phyloP scores from a whole-genome alignment of 2,797 vertebrate genomes.

The Sebastes elongatus region DNA sequence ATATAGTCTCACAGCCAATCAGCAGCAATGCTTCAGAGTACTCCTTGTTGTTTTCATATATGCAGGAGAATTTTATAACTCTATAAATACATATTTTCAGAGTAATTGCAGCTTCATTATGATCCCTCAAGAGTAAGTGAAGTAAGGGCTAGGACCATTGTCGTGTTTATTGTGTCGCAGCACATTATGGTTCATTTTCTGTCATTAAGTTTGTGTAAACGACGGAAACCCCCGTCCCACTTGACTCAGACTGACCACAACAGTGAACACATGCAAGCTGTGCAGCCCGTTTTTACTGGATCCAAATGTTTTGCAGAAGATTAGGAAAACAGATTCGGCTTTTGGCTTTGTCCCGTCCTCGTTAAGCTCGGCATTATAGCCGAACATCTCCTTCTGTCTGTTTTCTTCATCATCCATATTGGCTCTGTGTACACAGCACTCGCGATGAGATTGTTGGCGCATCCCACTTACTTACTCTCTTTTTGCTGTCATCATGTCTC shows the following conservation, averaged over 20 bases:
- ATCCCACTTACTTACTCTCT: slow-evolving; percentile 13
- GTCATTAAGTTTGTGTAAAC: slow-evolving; percentile 71
- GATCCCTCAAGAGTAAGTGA: slow-evolving; percentile 12
- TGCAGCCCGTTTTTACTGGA: slow-evolving; percentile 20
- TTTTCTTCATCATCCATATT: slow-evolving; percentile 62
- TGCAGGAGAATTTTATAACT: neutral
- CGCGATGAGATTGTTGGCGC: slow-evolving; percentile 38
- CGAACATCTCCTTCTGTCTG: slow-evolving; percentile 60
- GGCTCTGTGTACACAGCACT: slow-evolving; percentile 30
- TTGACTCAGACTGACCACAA: slow-evolving; percentile 31
- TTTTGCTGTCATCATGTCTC: slow-evolving; percentile 9
- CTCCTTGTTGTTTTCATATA: neutral
- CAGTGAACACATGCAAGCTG: slow-evolving; percentile 32
- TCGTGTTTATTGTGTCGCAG: slow-evolving; percentile 63
- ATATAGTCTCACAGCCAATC: neutral
- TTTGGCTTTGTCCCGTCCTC: slow-evolving; percentile 57
- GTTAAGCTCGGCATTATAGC: slow-evolving; percentile 43
- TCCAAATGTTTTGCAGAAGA: slow-evolving; percentile 56
- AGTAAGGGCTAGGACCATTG: slow-evolving; percentile 50
- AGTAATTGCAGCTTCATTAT: neutral
- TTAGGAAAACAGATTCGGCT: slow-evolving; percentile 68
- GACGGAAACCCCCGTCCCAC: slow-evolving; percentile 40
- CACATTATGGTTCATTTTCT: slow-evolving; percentile 74
- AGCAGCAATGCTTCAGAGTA: neutral
- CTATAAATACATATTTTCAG: neutral